Evolutionary conservation across 2,888 invertebrate species (phyloP).

Genomic region (Noctua comes): DNA sequence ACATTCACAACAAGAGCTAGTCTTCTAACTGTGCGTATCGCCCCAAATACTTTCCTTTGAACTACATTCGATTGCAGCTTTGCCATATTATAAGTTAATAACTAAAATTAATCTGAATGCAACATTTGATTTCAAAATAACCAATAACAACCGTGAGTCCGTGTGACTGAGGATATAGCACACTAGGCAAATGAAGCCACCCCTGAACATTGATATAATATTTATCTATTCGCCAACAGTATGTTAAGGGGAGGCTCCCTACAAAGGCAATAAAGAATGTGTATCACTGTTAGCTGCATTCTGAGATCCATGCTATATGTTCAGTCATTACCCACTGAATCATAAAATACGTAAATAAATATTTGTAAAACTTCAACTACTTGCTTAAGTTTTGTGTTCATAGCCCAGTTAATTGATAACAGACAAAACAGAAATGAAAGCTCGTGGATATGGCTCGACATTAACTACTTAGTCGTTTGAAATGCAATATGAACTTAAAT

Average conservation of each 20-base stretch:
- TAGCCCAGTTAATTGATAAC: constrained; percentile 84
- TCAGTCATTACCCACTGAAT: constrained; percentile 88
- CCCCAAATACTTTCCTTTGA: constrained; percentile 86
- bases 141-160: constrained; percentile 88
- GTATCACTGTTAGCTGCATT: constrained; percentile 86
- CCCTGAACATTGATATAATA: constrained; percentile 66
- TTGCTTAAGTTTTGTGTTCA: constrained; percentile 83
- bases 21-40: constrained; percentile 87
- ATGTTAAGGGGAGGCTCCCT: constrained; percentile 69
- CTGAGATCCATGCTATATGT: constrained; percentile 90
- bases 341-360: constrained; percentile 84
- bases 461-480: constrained; percentile 76
- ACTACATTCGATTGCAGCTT: constrained; percentile 88
- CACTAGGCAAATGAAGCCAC: constrained; percentile 78
- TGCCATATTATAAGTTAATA: constrained; percentile 83
- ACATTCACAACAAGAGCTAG: constrained; percentile 82
- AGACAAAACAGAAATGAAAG: constrained; percentile 76
- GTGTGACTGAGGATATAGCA: constrained; percentile 87
- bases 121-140: constrained; percentile 86
- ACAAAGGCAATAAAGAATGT: constrained; percentile 76
- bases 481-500: constrained; percentile 81
- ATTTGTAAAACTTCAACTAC: constrained; percentile 81
- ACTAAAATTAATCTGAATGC: constrained; percentile 89
- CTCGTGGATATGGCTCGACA: constrained; percentile 76
- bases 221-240: constrained; percentile 67